These are phyloP conservation scores for Novumbra hubbsi DNA, from an alignment of 2,797 vertebrate species.

Conservation along the genomic window DNA sequence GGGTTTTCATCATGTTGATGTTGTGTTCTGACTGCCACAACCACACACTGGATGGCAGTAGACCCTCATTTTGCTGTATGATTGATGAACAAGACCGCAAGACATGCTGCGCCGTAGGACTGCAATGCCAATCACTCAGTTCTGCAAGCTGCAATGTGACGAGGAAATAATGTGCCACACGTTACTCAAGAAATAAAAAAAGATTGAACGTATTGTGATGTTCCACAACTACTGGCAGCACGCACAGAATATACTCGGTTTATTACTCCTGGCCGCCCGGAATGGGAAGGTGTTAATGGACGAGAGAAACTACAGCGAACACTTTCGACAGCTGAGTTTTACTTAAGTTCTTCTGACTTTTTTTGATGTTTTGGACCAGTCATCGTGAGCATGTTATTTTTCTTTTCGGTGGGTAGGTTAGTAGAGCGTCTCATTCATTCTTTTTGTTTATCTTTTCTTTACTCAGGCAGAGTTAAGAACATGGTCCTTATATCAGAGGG, in stretches of 20 bases:
- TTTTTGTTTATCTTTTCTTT: too few species aligned
- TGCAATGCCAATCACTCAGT: neutral
- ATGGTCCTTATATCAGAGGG: too few species aligned
- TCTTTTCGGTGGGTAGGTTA: too few species aligned
- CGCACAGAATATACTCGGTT: neutral
- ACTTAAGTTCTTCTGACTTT: too few species aligned
- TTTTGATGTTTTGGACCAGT: too few species aligned
- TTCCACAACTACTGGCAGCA: neutral
- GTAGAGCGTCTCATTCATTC: too few species aligned
- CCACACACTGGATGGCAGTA: conserved; percentile 49
- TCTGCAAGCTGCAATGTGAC: neutral
- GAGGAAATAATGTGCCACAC: neutral
- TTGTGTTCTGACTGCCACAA: neutral
- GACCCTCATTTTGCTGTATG: conserved; percentile 16
- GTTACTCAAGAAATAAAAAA: neutral
- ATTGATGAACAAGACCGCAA: too few species aligned
- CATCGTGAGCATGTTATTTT: too few species aligned
- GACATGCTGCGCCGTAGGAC: too few species aligned
- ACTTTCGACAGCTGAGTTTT: too few species aligned
- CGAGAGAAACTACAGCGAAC: too few species aligned
- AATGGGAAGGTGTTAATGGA: neutral
- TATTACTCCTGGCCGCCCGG: neutral
- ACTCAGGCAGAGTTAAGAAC: too few species aligned
- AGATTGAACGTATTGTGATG: neutral
- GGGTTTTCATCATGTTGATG: neutral